A percentile compares a stretch with the other conserved stretches of the same genome.
Conservation (phyloP, 2,888 invertebrate species). For the Oxyteleia sp. region DNA sequence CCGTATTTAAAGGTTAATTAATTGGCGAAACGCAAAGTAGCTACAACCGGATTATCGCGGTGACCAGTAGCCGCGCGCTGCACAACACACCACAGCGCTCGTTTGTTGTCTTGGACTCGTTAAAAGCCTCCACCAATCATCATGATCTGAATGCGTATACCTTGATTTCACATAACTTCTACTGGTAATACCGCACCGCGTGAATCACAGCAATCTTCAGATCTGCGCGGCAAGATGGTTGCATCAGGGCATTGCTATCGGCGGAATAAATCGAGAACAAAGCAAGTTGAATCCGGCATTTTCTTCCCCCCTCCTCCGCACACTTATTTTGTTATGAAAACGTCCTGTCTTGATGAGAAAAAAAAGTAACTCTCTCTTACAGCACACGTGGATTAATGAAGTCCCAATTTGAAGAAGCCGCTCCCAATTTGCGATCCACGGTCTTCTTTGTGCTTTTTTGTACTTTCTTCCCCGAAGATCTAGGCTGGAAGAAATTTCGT, state of each 20-base stretch:
- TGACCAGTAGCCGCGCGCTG: slow-evolving; percentile 66
- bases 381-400: too few relatives aligned
- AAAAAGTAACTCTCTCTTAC: too few relatives aligned
- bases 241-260: slow-evolving; percentile 51
- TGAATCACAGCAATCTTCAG: slow-evolving; percentile 67
- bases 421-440: background rate
- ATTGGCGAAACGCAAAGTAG: slow-evolving; percentile 76
- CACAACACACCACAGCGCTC: slow-evolving; percentile 53
- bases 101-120: slow-evolving; percentile 69
- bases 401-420: background rate
- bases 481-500: slow-evolving; percentile 11
- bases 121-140: slow-evolving; percentile 71
- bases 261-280: slow-evolving; percentile 44
- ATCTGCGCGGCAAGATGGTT: slow-evolving; percentile 58
- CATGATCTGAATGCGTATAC: slow-evolving; percentile 67
- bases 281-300: slow-evolving; percentile 19
- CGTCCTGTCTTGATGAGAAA: too few relatives aligned
- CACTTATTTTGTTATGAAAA: slow-evolving; percentile 22
- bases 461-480: slow-evolving; percentile 18
- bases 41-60: slow-evolving; percentile 77
- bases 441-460: too few relatives aligned
- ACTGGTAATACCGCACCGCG: slow-evolving; percentile 63
- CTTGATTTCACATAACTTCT: slow-evolving; percentile 68
- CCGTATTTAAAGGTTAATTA: slow-evolving; percentile 68
- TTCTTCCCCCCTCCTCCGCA: background rate